Conservation (phyloP, 92 coral and sea anemone genomes). For the Paramuricea clavata region DNA sequence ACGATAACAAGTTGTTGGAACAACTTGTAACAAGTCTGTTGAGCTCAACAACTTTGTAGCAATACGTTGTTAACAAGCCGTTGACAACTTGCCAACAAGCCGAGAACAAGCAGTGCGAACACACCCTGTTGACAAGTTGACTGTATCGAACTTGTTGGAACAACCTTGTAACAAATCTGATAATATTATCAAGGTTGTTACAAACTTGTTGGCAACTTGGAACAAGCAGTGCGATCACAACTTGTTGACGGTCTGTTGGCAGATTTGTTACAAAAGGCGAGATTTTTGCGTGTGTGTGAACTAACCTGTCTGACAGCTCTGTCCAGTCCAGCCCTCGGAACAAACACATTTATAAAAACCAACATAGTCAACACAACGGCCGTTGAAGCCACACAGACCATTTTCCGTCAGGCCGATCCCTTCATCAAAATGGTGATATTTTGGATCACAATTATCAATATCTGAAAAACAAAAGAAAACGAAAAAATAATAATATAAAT, state of each 20-base stretch:
- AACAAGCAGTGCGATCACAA: too few relatives aligned
- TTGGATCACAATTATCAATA: conserved; percentile 91
- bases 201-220: neutral
- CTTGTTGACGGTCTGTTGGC: too few relatives aligned
- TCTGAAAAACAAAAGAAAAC: conserved; percentile 61
- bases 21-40: neutral
- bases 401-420: conserved; percentile 70
- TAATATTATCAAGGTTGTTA: too few relatives aligned
- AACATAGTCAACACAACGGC: conserved; percentile 79
- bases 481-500: too few relatives aligned
- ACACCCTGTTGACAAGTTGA: too few relatives aligned
- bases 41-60: neutral
- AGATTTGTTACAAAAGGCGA: too few relatives aligned
- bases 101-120: too few relatives aligned
- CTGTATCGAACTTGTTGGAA: neutral
- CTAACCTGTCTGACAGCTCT: conserved; percentile 62
- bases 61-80: too few relatives aligned
- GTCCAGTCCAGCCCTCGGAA: conserved; percentile 87
- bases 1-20: conserved; percentile 1
- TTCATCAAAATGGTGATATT: conserved; percentile 75
- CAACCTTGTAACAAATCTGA: neutral
- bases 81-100: too few relatives aligned
- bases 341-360: conserved; percentile 73
- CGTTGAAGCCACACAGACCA: conserved; percentile 90
- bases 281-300: too few relatives aligned